phyloP scores from a whole-genome alignment of 2,797 vertebrate genomes.

The Notolabrus celidotus region DNA sequence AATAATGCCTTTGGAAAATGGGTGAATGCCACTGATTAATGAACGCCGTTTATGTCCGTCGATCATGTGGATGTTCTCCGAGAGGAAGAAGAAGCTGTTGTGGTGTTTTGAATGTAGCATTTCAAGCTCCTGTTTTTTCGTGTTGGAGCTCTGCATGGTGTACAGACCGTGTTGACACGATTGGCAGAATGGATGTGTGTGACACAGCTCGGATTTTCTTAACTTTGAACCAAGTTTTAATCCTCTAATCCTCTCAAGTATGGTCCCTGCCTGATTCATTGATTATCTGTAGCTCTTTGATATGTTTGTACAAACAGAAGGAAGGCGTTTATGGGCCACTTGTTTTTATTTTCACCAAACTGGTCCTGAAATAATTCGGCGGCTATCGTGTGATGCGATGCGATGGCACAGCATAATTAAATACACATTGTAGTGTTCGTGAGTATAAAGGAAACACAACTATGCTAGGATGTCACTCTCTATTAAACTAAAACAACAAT shows the following conservation, averaged over 20 bases:
- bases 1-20: conserved; percentile 54
- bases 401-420: not conserved
- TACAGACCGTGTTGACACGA: conserved; percentile 1
- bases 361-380: not conserved
- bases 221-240: conserved; percentile 56
- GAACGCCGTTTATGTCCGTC: conserved; percentile 21
- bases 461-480: conserved; percentile 19
- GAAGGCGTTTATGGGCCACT: not conserved
- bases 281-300: conserved; percentile 45
- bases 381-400: not conserved
- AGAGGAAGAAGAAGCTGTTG: not conserved
- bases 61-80: conserved; percentile 3
- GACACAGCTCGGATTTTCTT: conserved; percentile 40
- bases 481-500: conserved; percentile 47
- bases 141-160: not conserved
- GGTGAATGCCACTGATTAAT: conserved; percentile 32
- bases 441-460: not conserved
- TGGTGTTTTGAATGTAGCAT: not conserved
- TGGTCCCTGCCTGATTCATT: conserved; percentile 40
- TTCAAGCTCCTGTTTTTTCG: not conserved
- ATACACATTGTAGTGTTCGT: not conserved
- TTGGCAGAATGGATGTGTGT: conserved; percentile 36
- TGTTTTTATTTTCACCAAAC: not conserved
- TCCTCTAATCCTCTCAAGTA: conserved; percentile 56
- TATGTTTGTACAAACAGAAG: conserved; percentile 17